A percentile compares a stretch with the other conserved stretches of the same genome.
These are phyloP conservation scores for Morone chrysops DNA, from an alignment of 2,113 vertebrate genomes.

Conservation along the genomic window DNA sequence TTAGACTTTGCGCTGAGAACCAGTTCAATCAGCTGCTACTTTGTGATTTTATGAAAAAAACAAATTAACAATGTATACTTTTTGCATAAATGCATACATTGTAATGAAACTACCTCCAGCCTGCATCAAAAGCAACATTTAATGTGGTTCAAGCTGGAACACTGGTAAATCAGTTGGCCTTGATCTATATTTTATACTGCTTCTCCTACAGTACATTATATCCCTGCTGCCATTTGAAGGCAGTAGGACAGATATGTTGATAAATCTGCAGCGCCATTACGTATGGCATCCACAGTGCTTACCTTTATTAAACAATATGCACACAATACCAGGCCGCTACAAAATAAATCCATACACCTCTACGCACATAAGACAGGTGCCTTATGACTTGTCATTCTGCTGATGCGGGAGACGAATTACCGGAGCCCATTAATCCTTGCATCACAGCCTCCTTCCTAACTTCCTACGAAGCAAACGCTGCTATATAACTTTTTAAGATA, in stretches of 20 bases:
- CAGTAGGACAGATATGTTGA: neutral
- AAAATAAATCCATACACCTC: neutral
- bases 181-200: neutral
- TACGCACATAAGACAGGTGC: neutral
- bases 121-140: neutral
- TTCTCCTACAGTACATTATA: neutral
- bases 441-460: neutral
- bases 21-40: neutral
- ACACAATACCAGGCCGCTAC: neutral
- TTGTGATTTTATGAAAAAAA: neutral
- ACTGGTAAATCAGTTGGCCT: neutral
- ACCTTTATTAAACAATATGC: neutral
- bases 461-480: neutral
- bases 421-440: neutral
- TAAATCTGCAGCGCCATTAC: conserved; percentile 13
- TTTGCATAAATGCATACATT: too few species aligned
- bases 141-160: neutral
- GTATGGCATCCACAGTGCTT: neutral
- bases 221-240: neutral
- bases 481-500: neutral
- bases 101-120: neutral
- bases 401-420: neutral
- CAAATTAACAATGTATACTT: neutral
- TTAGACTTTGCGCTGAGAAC: neutral
- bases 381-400: neutral